phyloP scores from a whole-genome alignment of 2,888 invertebrate species.

The Caenorhabditis angaria region DNA sequence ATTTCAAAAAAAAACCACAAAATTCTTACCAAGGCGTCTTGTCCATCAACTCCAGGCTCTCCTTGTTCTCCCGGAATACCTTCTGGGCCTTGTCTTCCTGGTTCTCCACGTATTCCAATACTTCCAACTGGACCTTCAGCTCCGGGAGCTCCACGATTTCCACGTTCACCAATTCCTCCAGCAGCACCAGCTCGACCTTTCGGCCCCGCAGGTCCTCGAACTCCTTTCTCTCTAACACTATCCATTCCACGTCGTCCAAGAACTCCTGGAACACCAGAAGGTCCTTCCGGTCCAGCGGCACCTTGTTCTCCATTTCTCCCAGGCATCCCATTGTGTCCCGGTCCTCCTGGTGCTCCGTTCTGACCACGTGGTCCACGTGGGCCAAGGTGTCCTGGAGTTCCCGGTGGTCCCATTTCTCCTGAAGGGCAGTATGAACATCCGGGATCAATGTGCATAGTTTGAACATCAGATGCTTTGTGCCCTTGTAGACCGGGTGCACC shows the following conservation, averaged over 20 bases:
- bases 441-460: constrained; percentile 32
- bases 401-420: constrained; percentile 49
- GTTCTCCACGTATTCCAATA: constrained; percentile 22
- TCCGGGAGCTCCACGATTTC: constrained; percentile 36
- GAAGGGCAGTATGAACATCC: constrained; percentile 51
- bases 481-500: constrained; percentile 43
- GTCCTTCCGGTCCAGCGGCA: constrained; percentile 39
- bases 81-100: constrained; percentile 30
- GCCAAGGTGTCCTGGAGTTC: constrained; percentile 35
- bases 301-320: constrained; percentile 48
- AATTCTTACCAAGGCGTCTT: constrained; percentile 33
- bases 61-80: constrained; percentile 34
- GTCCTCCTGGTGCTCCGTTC: constrained; percentile 36
- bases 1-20: constrained; percentile 1
- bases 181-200: constrained; percentile 27
- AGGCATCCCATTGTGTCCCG: constrained; percentile 49
- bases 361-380: constrained; percentile 49
- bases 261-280: constrained; percentile 29
- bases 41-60: constrained; percentile 24
- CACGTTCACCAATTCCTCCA: constrained; percentile 39
- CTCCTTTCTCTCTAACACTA: constrained; percentile 38
- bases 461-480: constrained; percentile 20
- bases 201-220: constrained; percentile 38
- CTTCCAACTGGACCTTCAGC: constrained; percentile 28
- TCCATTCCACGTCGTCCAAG: constrained; percentile 48